Conservation (phyloP, 2,113 vertebrate genomes). For the Cervus canadensis region DNA sequence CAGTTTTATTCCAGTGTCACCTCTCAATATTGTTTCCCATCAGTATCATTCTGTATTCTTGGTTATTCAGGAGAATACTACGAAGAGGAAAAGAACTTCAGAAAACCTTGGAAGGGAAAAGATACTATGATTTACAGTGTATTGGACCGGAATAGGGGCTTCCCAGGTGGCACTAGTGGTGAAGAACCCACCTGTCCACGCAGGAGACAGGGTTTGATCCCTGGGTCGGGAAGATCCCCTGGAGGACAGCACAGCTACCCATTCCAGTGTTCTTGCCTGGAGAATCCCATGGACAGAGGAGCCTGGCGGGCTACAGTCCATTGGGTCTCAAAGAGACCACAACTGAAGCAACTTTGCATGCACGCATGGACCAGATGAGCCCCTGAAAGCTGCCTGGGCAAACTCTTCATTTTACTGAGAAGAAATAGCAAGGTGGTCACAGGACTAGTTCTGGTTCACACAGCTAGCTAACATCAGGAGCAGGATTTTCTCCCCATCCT, state of each 20-base stretch:
- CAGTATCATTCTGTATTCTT: not conserved
- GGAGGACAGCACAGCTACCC: not conserved
- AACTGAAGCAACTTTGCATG: not conserved
- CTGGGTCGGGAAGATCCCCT: not conserved
- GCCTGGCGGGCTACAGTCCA: not conserved
- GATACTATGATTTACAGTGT: not conserved
- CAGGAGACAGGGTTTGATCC: not conserved
- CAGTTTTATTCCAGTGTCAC: not conserved
- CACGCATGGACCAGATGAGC: not conserved
- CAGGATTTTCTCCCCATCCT: not conserved
- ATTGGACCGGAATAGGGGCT: not conserved
- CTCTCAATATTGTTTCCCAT: not conserved
- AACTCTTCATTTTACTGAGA: not conserved
- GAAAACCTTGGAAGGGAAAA: not conserved
- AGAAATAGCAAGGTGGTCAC: not conserved
- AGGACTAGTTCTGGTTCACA: not conserved
- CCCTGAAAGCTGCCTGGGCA: not conserved
- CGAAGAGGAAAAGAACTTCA: not conserved
- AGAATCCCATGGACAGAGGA: rapidly evolving
- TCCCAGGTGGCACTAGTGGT: not conserved
- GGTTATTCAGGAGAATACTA: not conserved
- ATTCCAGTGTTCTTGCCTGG: not conserved
- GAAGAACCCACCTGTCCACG: not conserved
- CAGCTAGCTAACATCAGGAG: not conserved
- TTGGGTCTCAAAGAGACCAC: not conserved